Evolutionary conservation across 2,888 invertebrate species (phyloP).

Genomic region (Philaethria dido): DNA sequence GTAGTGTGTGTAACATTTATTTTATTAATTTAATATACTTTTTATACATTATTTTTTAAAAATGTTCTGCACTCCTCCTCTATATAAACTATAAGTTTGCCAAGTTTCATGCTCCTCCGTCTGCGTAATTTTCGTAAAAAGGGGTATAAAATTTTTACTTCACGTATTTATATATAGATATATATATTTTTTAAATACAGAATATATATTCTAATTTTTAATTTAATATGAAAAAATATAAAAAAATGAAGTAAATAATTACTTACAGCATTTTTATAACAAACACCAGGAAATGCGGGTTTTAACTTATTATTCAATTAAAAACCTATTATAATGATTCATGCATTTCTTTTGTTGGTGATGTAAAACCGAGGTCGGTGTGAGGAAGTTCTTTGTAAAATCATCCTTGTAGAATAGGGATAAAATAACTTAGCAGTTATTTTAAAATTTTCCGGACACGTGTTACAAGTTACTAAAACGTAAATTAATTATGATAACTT

Average conservation of each 20-base stretch:
- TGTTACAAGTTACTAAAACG: not conserved
- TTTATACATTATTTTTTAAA: too few species aligned
- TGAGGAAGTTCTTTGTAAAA: conserved; percentile 22
- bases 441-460: not conserved
- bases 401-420: not conserved
- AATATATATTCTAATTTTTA: not conserved
- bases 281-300: not conserved
- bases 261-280: not conserved
- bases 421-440: not conserved
- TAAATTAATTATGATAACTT: not conserved
- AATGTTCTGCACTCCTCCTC: too few species aligned
- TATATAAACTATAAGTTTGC: too few species aligned
- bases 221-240: too few species aligned
- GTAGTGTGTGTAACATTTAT: too few species aligned
- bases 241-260: not conserved
- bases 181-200: too few species aligned
- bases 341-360: conserved; percentile 15
- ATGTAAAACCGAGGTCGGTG: conserved; percentile 17
- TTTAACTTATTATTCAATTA: not conserved
- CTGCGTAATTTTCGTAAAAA: too few species aligned
- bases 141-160: too few species aligned
- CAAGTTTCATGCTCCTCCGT: too few species aligned
- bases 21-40: too few species aligned
- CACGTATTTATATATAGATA: too few species aligned
- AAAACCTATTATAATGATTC: not conserved